Evolutionary conservation across 1,140 invertebrate species (phyloP).

Genomic region (Bombus sylvicola): DNA sequence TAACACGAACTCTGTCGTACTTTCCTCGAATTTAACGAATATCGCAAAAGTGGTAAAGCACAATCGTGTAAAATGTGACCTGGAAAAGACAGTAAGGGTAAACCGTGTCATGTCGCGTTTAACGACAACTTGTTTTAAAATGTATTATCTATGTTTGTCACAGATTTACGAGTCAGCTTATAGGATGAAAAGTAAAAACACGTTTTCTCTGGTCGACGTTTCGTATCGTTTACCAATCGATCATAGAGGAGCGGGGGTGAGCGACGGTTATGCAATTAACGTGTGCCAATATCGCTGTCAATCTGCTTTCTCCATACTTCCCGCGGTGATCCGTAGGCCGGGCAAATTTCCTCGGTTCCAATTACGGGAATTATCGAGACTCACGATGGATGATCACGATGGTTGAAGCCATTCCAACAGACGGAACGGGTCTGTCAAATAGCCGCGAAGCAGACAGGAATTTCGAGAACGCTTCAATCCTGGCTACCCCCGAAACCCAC

Average conservation of each 20-base stretch:
- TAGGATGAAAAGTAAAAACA: background rate
- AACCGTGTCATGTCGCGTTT: background rate
- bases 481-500: slow-evolving; percentile 21
- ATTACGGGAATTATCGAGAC: slow-evolving; percentile 51
- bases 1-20: too few relatives aligned
- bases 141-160: background rate
- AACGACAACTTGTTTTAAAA: background rate
- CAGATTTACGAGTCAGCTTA: background rate
- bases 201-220: background rate
- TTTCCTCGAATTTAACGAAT: too few relatives aligned
- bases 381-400: slow-evolving; percentile 49
- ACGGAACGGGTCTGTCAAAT: slow-evolving; percentile 60
- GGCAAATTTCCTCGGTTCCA: slow-evolving; percentile 56
- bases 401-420: slow-evolving; percentile 34
- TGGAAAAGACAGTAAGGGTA: background rate
- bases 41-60: too few relatives aligned
- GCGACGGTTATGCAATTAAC: slow-evolving; percentile 22
- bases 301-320: slow-evolving; percentile 11
- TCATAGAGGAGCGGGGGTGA: background rate
- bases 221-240: background rate
- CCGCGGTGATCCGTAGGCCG: background rate
- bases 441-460: slow-evolving; percentile 58
- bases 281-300: slow-evolving; percentile 26
- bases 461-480: slow-evolving; percentile 45
- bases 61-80: too few relatives aligned